These are phyloP conservation scores for Cherax quadricarinatus DNA, from an alignment of 1,140 invertebrate genomes.

Conservation along the genomic window DNA sequence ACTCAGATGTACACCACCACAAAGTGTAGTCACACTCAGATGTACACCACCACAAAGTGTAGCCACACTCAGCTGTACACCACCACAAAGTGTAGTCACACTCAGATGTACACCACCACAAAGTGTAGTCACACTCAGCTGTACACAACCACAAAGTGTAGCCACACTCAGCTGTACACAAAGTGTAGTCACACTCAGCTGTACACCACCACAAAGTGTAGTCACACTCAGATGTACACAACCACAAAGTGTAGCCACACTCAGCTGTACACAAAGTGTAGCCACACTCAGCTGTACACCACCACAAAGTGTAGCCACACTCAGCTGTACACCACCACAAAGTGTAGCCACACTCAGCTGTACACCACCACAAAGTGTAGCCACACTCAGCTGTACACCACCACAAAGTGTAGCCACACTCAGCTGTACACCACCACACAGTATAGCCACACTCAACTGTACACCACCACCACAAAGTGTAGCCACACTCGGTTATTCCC, in stretches of 20 bases:
- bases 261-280: neutral
- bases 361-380: neutral
- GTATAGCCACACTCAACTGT: neutral
- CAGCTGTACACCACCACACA: neutral
- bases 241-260: neutral
- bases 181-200: neutral
- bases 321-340: neutral
- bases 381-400: too few relatives aligned
- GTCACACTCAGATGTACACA: neutral
- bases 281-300: too few relatives aligned
- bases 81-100: too few relatives aligned
- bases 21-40: neutral
- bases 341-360: neutral
- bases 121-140: neutral
- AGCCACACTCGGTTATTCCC: neutral
- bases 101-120: neutral
- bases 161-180: neutral
- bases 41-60: too few relatives aligned
- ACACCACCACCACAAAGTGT: too few relatives aligned
- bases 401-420: neutral
- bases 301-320: neutral
- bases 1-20: neutral
- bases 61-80: neutral
- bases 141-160: neutral
- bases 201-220: neutral